Evolutionary conservation across 92 coral and sea anemone species (phyloP).

Genomic region (Zoanthus gigantus): DNA sequence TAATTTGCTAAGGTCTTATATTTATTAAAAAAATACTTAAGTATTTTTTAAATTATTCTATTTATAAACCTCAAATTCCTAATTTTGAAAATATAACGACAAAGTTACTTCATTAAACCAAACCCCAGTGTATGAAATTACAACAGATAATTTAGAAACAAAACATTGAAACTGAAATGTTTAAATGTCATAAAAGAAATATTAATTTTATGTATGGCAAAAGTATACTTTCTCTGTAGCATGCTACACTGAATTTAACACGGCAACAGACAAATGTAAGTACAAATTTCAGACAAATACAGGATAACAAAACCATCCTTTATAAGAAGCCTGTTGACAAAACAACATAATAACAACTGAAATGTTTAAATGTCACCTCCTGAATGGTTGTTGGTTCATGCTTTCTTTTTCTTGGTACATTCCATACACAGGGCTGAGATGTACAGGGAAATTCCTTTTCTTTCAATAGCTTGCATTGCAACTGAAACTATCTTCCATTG

Average conservation of each 20-base stretch:
- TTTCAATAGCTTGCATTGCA: conserved; percentile 22
- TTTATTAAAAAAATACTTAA: too few species aligned
- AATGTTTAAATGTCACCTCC: conserved; percentile 51
- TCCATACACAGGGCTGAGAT: conserved; percentile 72
- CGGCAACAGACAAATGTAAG: neutral
- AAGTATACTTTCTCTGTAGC: neutral
- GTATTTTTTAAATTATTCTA: neutral
- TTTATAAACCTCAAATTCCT: neutral
- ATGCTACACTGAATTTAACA: neutral
- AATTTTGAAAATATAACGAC: too few species aligned
- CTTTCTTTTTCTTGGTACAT: conserved; percentile 64
- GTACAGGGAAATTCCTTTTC: conserved; percentile 56
- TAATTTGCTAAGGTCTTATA: neutral
- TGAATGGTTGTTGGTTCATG: conserved; percentile 64
- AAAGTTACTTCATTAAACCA: too few species aligned
- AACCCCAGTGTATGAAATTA: too few species aligned
- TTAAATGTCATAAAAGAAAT: neutral
- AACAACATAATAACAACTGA: neutral
- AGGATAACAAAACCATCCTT: neutral
- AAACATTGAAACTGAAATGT: neutral
- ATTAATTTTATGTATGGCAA: neutral
- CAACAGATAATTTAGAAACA: too few species aligned
- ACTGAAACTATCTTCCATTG: conserved; percentile 65
- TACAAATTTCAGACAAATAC: neutral
- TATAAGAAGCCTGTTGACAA: neutral